These are phyloP conservation scores for Aphelenchoides bicaudatus DNA, from an alignment of 2,888 invertebrate genomes.

Conservation along the genomic window DNA sequence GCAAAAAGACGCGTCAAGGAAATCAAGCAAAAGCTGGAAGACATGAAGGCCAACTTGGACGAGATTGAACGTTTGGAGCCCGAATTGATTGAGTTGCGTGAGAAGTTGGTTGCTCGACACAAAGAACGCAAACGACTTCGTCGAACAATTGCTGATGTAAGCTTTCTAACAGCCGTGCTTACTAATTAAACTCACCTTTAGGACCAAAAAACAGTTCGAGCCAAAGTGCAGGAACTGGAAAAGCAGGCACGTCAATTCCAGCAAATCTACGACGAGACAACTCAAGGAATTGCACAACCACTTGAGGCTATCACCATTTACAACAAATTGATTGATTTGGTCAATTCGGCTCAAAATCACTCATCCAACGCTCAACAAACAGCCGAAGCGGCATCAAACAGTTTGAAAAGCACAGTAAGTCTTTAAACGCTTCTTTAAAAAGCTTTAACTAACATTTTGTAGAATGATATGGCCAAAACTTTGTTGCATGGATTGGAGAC, in stretches of 20 bases:
- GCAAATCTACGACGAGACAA: slow-evolving; percentile 28
- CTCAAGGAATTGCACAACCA: slow-evolving; percentile 23
- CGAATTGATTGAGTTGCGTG: background rate
- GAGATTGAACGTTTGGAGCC: background rate
- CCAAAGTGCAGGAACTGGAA: slow-evolving; percentile 23
- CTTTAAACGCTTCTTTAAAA: background rate
- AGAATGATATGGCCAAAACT: slow-evolving; percentile 5
- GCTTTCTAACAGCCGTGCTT: background rate
- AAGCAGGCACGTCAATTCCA: slow-evolving; percentile 25
- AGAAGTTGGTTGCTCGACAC: background rate
- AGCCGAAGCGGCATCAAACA: slow-evolving; percentile 25
- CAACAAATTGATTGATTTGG: slow-evolving; percentile 38
- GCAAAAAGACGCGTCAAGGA: background rate
- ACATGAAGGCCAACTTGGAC: slow-evolving; percentile 3
- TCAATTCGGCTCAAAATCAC: slow-evolving; percentile 39
- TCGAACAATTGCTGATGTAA: no score
- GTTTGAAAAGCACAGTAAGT: slow-evolving; percentile 2
- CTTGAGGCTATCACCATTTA: slow-evolving; percentile 49
- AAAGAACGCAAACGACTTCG: background rate
- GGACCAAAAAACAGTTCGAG: slow-evolving; percentile 1
- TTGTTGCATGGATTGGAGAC: background rate
- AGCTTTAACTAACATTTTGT: background rate
- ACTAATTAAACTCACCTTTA: background rate
- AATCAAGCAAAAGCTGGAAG: slow-evolving; percentile 9
- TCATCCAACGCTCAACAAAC: slow-evolving; percentile 33